Evolutionary conservation across 2,888 invertebrate genomes (phyloP).

Genomic region (Lordiphosa fenestrarum): DNA sequence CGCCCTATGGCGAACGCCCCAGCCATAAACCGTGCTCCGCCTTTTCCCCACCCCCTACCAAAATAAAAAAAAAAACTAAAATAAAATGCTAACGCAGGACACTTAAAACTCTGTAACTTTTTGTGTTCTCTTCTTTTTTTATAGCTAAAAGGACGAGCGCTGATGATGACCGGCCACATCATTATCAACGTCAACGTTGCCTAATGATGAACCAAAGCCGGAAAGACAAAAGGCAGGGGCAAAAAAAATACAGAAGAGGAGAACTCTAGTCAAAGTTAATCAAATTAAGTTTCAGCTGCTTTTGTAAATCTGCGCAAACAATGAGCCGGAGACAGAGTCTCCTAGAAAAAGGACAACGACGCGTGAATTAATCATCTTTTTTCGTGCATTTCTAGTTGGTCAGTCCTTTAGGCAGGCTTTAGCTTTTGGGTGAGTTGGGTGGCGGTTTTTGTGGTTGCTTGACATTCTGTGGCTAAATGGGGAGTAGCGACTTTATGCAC

Average conservation of each 20-base stretch:
- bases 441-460: slow-evolving; percentile 23
- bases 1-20: slow-evolving; percentile 34
- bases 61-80: slow-evolving; percentile 42
- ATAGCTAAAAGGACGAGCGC: slow-evolving; percentile 31
- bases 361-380: slow-evolving; percentile 69
- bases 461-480: slow-evolving; percentile 15
- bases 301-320: slow-evolving; percentile 47
- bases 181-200: slow-evolving; percentile 46
- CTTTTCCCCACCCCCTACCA: slow-evolving; percentile 5
- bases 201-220: slow-evolving; percentile 49
- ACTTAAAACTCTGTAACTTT: slow-evolving; percentile 46
- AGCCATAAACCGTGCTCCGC: slow-evolving; percentile 31
- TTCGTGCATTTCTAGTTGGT: slow-evolving; percentile 20
- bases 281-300: slow-evolving; percentile 62
- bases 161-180: slow-evolving; percentile 55
- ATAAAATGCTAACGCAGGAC: slow-evolving; percentile 45
- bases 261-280: slow-evolving; percentile 54
- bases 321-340: slow-evolving; percentile 30
- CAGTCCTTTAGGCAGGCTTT: slow-evolving; percentile 19
- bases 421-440: neutral
- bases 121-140: slow-evolving; percentile 13
- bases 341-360: slow-evolving; percentile 13
- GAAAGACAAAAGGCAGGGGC: slow-evolving; percentile 45
- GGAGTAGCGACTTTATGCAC: neutral
- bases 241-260: slow-evolving; percentile 14